Conservation (phyloP, 2,797 vertebrate species). For the Helicolenus hilgendorfi region DNA sequence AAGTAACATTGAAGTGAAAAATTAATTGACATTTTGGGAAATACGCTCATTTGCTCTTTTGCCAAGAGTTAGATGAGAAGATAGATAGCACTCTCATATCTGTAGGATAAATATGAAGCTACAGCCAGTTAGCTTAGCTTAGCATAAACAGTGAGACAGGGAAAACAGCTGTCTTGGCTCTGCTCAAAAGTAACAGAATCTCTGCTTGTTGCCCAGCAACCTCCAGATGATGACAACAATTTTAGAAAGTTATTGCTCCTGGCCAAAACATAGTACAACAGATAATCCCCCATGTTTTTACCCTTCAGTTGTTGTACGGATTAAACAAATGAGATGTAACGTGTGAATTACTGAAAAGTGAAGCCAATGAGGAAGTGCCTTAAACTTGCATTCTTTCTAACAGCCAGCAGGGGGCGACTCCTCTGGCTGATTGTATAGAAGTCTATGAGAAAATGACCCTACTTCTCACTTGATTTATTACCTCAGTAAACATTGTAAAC, state of each 20-base stretch:
- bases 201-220: background rate
- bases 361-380: too few species aligned
- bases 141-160: background rate
- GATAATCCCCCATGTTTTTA: background rate
- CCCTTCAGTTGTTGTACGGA: background rate
- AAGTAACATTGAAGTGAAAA: background rate
- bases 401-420: too few species aligned
- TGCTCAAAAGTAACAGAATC: background rate
- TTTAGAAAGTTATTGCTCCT: background rate
- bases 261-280: background rate
- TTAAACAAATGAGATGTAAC: background rate
- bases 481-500: too few species aligned
- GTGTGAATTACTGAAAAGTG: background rate
- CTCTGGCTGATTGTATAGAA: too few species aligned
- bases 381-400: too few species aligned
- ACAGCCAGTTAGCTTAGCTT: background rate
- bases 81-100: background rate
- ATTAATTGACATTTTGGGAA: background rate
- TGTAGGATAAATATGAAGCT: background rate
- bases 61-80: background rate
- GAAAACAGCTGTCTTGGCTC: background rate
- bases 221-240: background rate
- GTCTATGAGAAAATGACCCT: too few species aligned
- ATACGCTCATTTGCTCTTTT: background rate
- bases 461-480: too few species aligned